A percentile compares a stretch with the other conserved stretches of the same genome.
Conservation (phyloP, 2,888 invertebrate species). For the Amblyjoppa fuscipennis region DNA sequence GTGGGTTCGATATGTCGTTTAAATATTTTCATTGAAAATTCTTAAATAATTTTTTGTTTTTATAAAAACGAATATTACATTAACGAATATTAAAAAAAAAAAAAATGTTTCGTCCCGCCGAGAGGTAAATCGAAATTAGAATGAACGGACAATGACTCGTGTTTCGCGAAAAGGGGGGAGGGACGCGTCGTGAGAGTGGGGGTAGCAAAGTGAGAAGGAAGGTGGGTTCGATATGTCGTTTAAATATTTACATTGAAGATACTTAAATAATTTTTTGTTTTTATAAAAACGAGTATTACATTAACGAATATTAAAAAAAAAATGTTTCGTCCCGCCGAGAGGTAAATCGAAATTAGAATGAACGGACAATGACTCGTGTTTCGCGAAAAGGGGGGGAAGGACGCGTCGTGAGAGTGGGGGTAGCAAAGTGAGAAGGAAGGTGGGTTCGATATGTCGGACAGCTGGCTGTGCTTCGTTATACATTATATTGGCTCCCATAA, state of each 20-base stretch:
- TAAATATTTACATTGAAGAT: too few species aligned
- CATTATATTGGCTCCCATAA: conserved; percentile 78
- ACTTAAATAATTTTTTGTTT: too few species aligned
- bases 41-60: too few species aligned
- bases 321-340: conserved; percentile 5
- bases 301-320: background rate
- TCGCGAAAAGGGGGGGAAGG: conserved; percentile 2
- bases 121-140: conserved; percentile 50
- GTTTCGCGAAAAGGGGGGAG: conserved; percentile 11
- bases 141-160: conserved; percentile 69
- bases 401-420: conserved; percentile 6
- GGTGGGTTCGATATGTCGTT: conserved; percentile 72
- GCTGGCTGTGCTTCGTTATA: conserved; percentile 78
- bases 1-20: conserved; percentile 71
- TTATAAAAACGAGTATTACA: too few species aligned
- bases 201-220: conserved; percentile 51
- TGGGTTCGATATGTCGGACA: conserved; percentile 74
- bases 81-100: background rate
- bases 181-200: conserved; percentile 4
- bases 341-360: conserved; percentile 52
- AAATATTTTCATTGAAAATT: too few species aligned
- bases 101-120: conserved; percentile 1
- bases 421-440: conserved; percentile 59
- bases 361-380: conserved; percentile 69
- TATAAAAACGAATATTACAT: background rate